phyloP scores from a whole-genome alignment of 1,140 invertebrate species.

The Helicorthomorpha holstii region DNA sequence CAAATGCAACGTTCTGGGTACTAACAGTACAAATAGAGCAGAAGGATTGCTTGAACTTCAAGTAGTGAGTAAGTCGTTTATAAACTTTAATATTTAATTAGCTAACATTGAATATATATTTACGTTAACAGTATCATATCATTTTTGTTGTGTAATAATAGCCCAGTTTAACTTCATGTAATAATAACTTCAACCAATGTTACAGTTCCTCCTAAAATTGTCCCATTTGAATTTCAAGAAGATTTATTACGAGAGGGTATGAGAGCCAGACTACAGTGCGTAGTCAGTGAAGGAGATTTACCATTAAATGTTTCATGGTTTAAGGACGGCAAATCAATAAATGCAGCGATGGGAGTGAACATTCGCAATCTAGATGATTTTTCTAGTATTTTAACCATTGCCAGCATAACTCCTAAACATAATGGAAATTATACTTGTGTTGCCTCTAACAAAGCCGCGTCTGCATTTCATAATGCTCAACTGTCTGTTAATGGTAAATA shows the following conservation, averaged over 20 bases:
- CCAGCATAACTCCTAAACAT: constrained; percentile 32
- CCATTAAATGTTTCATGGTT: not conserved
- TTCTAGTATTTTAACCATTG: constrained; percentile 59
- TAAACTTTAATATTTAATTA: no score
- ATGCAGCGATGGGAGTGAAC: constrained; percentile 13
- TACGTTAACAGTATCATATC: no score
- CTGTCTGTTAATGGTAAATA: constrained; percentile 25
- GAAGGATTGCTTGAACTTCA: not conserved
- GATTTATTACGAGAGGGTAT: constrained; percentile 23
- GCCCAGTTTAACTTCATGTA: no score
- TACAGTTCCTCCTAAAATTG: constrained; percentile 12
- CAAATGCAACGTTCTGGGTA: constrained; percentile 44
- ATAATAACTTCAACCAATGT: not conserved
- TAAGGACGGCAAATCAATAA: not conserved
- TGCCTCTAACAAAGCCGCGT: constrained; percentile 45
- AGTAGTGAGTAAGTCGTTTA: not conserved
- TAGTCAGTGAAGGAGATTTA: not conserved
- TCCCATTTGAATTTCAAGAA: constrained; percentile 18
- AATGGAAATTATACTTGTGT: constrained; percentile 31
- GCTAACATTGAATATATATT: no score
- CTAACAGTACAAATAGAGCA: constrained; percentile 41
- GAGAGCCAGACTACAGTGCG: constrained; percentile 1
- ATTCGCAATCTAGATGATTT: constrained; percentile 29
- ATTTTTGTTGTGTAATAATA: no score
- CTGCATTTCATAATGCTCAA: constrained; percentile 41